These are phyloP conservation scores for Gonioctena quinquepunctata DNA, from an alignment of 1,140 invertebrate genomes.

Conservation along the genomic window DNA sequence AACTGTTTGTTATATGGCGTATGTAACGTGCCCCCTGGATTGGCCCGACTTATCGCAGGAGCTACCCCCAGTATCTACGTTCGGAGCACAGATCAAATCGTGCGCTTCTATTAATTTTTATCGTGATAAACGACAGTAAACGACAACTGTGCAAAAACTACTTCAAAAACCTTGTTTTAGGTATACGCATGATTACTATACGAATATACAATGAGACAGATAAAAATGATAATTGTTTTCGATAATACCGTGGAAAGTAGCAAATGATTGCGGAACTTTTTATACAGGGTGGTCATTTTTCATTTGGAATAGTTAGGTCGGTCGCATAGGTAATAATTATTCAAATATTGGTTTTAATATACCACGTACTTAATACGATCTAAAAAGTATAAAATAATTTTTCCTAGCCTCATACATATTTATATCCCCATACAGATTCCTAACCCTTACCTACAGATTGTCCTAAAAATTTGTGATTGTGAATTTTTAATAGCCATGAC, in stretches of 20 bases:
- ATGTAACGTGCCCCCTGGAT: conserved; percentile 40
- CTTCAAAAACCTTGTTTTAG: background rate
- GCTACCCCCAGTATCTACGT: background rate
- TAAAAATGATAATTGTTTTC: background rate
- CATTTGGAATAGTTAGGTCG: too few species aligned
- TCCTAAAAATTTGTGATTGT: too few species aligned
- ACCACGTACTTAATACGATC: too few species aligned
- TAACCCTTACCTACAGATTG: too few species aligned
- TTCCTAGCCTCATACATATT: too few species aligned
- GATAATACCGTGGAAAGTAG: background rate
- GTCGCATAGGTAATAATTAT: too few species aligned
- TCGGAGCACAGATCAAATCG: too few species aligned
- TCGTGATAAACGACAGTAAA: background rate
- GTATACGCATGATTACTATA: background rate
- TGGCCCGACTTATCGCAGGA: background rate
- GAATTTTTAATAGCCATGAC: too few species aligned
- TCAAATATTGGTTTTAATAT: too few species aligned
- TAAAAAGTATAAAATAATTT: too few species aligned
- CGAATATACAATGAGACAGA: background rate
- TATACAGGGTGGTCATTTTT: background rate
- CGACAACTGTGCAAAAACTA: background rate
- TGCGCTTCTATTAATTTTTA: background rate
- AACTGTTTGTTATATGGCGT: conserved; percentile 10
- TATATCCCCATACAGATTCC: too few species aligned
- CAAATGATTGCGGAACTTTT: too few species aligned